Base-by-base conservation (phyloP, 2,888 invertebrate species). In the Melieria omissa region DNA sequence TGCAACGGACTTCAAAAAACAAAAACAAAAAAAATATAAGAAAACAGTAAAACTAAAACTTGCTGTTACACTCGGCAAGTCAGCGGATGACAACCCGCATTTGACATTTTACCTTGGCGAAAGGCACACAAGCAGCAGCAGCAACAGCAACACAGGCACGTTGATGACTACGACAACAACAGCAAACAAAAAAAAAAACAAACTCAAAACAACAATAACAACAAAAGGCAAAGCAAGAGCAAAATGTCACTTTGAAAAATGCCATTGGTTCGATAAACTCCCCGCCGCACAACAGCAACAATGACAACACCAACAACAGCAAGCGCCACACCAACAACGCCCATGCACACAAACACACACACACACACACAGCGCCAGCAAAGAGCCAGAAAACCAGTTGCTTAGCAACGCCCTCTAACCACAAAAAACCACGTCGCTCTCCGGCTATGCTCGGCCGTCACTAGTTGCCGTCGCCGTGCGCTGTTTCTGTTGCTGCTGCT, bases 341-440 rank as follows among this genome's bases (percentile, higher is more conserved):
- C 46, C 16, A 49, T 8, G 61, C 42, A 8, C 41, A 14, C 49
- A 29, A 2, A 29, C 29, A 14, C 49, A 29, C 29, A 29, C 29
- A 16, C 16, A 16, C 16, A 16, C 16, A 16, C 16, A 16, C 16
- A 29, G 29, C 57, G 67, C 58, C 65, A 65, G 73, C 65, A 61
- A 70, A 65, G 12, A 67, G 63, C 44, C 29, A 42, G 74, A 79
- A 81, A 82, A 82, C 83, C 81, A 85, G 82, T 85, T 80, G 86
- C 85, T 86, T 82, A 84, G 86, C 84, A 86, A 86, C 86, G 85
- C 86, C 86, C 84, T 81, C 84, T 79, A 80, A 80, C 83, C 82
- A 83, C 80, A 80, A 78, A 74, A 72, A 73, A 65, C 42, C 6
- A 7, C 47, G 5, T n/a, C 16, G 55, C 63, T 63, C 63, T n/a